Percentiles rank a stretch among this genome's conserved stretches.
Evolutionary conservation across 2,888 invertebrate species (phyloP).

Genomic region (Polyploca ridens): DNA sequence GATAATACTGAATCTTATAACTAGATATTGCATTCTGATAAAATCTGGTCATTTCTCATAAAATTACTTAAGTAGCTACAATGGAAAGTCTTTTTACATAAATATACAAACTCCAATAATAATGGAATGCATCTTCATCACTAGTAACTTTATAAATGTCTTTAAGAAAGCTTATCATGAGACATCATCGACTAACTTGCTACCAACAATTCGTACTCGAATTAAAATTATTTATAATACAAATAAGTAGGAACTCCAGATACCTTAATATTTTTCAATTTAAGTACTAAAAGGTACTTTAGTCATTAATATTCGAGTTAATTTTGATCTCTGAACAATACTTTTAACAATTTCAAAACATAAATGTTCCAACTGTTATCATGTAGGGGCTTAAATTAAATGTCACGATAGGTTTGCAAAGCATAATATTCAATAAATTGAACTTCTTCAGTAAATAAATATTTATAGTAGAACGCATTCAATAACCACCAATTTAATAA

Average conservation of each 20-base stretch:
- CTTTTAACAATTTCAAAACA: constrained; percentile 20
- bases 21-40: constrained; percentile 84
- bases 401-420: constrained; percentile 24
- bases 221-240: constrained; percentile 44
- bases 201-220: constrained; percentile 24
- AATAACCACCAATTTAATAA: background rate
- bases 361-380: constrained; percentile 19
- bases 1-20: constrained; percentile 80
- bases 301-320: constrained; percentile 70
- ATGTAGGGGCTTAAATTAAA: constrained; percentile 17
- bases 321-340: constrained; percentile 45
- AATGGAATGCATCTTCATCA: constrained; percentile 65
- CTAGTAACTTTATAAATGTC: constrained; percentile 28
- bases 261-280: constrained; percentile 57
- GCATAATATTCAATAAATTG: background rate
- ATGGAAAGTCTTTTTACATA: constrained; percentile 68
- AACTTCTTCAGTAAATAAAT: no score
- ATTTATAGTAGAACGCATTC: no score
- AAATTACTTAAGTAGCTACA: constrained; percentile 63
- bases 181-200: constrained; percentile 23
- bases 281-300: constrained; percentile 37
- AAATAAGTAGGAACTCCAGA: constrained; percentile 77
- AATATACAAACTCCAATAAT: constrained; percentile 65
- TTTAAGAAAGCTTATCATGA: constrained; percentile 22
- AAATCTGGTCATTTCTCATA: constrained; percentile 82